Base-by-base conservation (phyloP, 2,888 invertebrate genomes). In the Papilio demoleus region DNA sequence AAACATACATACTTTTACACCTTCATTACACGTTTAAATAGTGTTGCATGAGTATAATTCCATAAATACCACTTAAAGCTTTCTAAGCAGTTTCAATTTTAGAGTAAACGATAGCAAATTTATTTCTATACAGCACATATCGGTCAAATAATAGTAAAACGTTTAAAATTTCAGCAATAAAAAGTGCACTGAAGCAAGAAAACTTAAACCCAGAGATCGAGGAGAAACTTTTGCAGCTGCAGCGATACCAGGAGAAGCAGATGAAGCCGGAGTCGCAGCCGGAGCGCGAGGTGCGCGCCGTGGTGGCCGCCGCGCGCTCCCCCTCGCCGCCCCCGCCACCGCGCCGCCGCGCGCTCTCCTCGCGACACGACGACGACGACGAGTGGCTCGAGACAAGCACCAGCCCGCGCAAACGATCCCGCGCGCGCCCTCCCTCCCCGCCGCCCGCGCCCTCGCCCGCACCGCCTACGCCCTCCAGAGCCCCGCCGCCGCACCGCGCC, bases 171-270 rank as follows among this genome's bases (percentile, higher is more conserved):
- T 67, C 93, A 97, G 98, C 98, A 14, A 97, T 98, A 77, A 96
- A 97, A 86, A 97, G 97, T 85, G 98, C 97, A n/a, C 89, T 98
- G 71, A 97, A 97, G 86, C 97, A 97, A 87, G 97, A 97, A 80
- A 97, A 97, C 85, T 93, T 98, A 27, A 97, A 97, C 84, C 98
- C 98, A 0, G 98, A 98, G 88, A 97, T 98, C 73, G 97, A 98
- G 84, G 97, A 98, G 80, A 98, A 98, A 83, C 88, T 98, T 61
- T 92, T 98, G 50, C 97, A 97, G 77, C 93, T 98, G 77, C 98
- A 98, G 86, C 94, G 96, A 62, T 97, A 96, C 80, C 97, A 97
- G 80, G 97, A 97, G 83, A 95, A 95, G 75, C 94, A 95, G 75
- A 95, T 96, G 95, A 95, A 95, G 77, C 94, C 94, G 11, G 93